Conservation (phyloP, 1,140 invertebrate species). For the Wiebesia pumilae region DNA sequence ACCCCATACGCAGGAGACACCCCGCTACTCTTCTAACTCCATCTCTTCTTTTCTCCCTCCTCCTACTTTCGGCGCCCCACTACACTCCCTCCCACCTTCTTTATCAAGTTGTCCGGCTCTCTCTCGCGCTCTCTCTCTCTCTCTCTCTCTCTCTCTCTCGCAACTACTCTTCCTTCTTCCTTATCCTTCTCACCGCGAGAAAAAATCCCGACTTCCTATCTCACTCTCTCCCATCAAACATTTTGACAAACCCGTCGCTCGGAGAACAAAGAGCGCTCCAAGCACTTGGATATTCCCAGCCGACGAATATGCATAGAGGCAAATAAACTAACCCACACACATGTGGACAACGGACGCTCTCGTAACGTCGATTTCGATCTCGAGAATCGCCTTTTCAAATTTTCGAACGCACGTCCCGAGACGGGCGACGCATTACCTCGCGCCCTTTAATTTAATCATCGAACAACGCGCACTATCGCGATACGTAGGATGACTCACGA, state of each 20-base stretch:
- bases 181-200: not conserved
- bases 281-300: too few relatives aligned
- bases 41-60: constrained; percentile 15
- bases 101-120: not conserved
- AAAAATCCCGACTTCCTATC: not conserved
- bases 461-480: not conserved
- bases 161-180: not conserved
- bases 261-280: constrained; percentile 31
- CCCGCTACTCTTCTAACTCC: not conserved
- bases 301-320: too few relatives aligned
- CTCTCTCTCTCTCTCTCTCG: constrained; percentile 1
- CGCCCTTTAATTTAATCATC: constrained; percentile 3
- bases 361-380: not conserved
- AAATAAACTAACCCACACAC: not conserved
- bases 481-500: constrained; percentile 2
- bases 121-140: not conserved
- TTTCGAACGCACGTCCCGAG: too few relatives aligned
- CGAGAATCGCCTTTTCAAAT: too few relatives aligned
- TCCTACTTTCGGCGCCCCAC: constrained; percentile 27
- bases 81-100: not conserved
- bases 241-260: constrained; percentile 18
- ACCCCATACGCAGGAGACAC: constrained; percentile 59
- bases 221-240: not conserved
- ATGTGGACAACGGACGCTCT: not conserved
- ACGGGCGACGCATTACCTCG: not conserved